Base-by-base conservation (phyloP, 2,888 invertebrate genomes). In the Drosophila longiperda region DNA sequence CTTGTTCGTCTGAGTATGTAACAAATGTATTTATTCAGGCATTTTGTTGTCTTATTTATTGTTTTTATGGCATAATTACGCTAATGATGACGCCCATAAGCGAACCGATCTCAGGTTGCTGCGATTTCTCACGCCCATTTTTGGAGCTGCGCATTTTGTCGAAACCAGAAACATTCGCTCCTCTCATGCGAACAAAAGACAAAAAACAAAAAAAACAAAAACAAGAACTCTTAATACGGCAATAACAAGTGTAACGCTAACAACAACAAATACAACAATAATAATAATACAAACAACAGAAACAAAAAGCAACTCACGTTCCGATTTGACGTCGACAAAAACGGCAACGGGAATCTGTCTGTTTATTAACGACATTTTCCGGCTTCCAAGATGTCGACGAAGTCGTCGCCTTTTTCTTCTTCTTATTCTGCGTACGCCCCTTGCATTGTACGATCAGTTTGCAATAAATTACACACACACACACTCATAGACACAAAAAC, bases 101-200 rank as follows among this genome's bases (percentile, higher is more conserved):
- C 59, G 72, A 59, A 53, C 55, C 52, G 33, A 57, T 57, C 84
- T 68, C 63, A 66, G 61, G 50, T 66, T 64, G 75, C 29, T 62
- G 59, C 62, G 60, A 78, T 86, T 88, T 83, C 89, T 88, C 83
- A 88, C 83, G 86, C 83, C 89, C 83, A 86, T 73, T 84, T 88
- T 78, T 75, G 82, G 81, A 62, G 66, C 52, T 60, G 53, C 55
- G 42, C 54, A 58, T 23, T 59, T 63, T 58, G 42, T 54, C 45
- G 38, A 68, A 77, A 75, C 74, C 73, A 78, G 77, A 77, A 78
- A 70, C 57, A 34, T 63, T 55, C 32, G 38, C 58, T 55, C 53
- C 11, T 55, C 40, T 45, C 58, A 52, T 61, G 8, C 60, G 34
- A 61, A 26, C 53, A 58, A 49, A 29, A 53, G 36, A 29, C 34